Conservation (phyloP, 1,140 invertebrate genomes). For the Physella acuta region DNA sequence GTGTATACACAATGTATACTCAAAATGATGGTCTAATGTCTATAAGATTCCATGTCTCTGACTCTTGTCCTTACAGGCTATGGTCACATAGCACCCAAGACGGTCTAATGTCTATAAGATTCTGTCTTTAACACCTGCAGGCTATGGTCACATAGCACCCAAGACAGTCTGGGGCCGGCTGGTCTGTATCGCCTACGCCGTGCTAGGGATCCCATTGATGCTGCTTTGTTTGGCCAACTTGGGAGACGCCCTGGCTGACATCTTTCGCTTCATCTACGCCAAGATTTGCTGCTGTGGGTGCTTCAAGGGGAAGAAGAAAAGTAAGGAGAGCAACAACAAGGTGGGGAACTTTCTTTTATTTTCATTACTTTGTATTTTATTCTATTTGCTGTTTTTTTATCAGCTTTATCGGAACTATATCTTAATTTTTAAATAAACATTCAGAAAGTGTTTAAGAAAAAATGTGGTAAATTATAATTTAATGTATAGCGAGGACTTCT, state of each 20-base stretch:
- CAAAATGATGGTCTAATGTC: too few species aligned
- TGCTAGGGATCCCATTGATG: slow-evolving; percentile 94
- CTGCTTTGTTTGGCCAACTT: slow-evolving; percentile 89
- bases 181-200: slow-evolving; percentile 90
- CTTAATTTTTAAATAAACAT: too few species aligned
- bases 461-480: too few species aligned
- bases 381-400: too few species aligned
- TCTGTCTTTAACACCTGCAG: slow-evolving; percentile 60
- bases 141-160: slow-evolving; percentile 92
- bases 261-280: slow-evolving; percentile 92
- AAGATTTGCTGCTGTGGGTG: slow-evolving; percentile 78
- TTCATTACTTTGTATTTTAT: not conserved
- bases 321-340: not conserved
- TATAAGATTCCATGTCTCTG: too few species aligned
- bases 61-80: not conserved
- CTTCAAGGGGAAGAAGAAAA: slow-evolving; percentile 31
- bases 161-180: slow-evolving; percentile 87
- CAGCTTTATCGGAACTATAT: too few species aligned
- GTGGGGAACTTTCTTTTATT: too few species aligned
- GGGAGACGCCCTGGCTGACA: slow-evolving; percentile 91
- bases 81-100: not conserved
- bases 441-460: too few species aligned
- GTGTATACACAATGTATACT: too few species aligned
- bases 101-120: not conserved
- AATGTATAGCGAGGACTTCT: too few species aligned